These are phyloP conservation scores for Charina bottae DNA, from an alignment of 2,113 vertebrate genomes.

Conservation along the genomic window DNA sequence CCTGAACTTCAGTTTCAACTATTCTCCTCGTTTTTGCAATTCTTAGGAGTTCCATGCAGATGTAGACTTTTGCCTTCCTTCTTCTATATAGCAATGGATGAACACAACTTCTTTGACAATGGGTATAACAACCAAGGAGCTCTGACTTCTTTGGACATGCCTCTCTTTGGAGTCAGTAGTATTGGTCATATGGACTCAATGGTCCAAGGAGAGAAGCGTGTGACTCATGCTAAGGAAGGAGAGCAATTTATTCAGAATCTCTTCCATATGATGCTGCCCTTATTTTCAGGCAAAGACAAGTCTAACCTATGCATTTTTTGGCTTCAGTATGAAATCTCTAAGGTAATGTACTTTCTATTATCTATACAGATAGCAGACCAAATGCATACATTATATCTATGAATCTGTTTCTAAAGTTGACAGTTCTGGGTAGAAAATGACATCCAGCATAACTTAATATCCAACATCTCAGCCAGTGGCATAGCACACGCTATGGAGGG, in stretches of 20 bases:
- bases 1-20: constrained; percentile 77
- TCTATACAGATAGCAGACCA: neutral
- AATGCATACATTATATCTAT: neutral
- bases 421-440: neutral
- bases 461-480: neutral
- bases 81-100: constrained; percentile 83
- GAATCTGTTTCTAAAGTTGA: neutral
- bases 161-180: constrained; percentile 74
- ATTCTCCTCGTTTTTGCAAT: constrained; percentile 84
- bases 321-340: constrained; percentile 90
- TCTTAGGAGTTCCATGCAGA: constrained; percentile 85
- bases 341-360: constrained; percentile 75
- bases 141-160: constrained; percentile 73
- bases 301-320: constrained; percentile 78
- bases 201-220: constrained; percentile 65
- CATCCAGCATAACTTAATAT: neutral
- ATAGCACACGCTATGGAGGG: neutral
- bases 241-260: constrained; percentile 87
- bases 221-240: constrained; percentile 83
- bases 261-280: constrained; percentile 77
- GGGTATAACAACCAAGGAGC: constrained; percentile 71
- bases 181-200: constrained; percentile 83
- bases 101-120: constrained; percentile 77
- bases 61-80: constrained; percentile 66
- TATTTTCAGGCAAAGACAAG: constrained; percentile 77